These are phyloP conservation scores for Podarcis muralis DNA, from an alignment of 2,113 vertebrate species.

Conservation along the genomic window DNA sequence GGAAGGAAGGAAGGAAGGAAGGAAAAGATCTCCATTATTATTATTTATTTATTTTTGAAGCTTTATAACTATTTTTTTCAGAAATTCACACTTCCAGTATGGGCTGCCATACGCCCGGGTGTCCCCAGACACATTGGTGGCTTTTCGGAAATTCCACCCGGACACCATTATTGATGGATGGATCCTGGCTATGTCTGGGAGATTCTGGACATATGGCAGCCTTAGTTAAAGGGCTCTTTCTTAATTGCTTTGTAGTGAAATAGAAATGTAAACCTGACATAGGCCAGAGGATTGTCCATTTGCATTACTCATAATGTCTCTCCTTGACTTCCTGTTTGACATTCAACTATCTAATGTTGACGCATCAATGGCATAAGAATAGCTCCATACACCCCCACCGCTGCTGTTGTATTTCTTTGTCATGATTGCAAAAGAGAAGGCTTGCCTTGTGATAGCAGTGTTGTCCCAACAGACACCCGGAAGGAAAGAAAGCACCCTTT, in stretches of 20 bases:
- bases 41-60: too few species aligned
- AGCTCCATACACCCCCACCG: neutral
- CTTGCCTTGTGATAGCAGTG: neutral
- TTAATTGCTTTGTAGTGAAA: neutral
- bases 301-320: neutral
- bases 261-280: neutral
- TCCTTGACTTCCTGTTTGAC: neutral
- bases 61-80: too few species aligned
- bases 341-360: neutral
- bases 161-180: too few species aligned
- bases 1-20: too few species aligned
- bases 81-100: too few species aligned
- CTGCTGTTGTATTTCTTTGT: neutral
- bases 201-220: too few species aligned
- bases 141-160: too few species aligned
- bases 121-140: too few species aligned
- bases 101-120: too few species aligned
- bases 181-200: too few species aligned
- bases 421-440: neutral
- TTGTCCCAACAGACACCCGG: neutral
- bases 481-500: neutral
- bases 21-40: too few species aligned
- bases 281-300: neutral
- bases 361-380: neutral
- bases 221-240: neutral